These are phyloP conservation scores for Muscicapa striata DNA, from an alignment of 2,797 vertebrate species.

Conservation along the genomic window DNA sequence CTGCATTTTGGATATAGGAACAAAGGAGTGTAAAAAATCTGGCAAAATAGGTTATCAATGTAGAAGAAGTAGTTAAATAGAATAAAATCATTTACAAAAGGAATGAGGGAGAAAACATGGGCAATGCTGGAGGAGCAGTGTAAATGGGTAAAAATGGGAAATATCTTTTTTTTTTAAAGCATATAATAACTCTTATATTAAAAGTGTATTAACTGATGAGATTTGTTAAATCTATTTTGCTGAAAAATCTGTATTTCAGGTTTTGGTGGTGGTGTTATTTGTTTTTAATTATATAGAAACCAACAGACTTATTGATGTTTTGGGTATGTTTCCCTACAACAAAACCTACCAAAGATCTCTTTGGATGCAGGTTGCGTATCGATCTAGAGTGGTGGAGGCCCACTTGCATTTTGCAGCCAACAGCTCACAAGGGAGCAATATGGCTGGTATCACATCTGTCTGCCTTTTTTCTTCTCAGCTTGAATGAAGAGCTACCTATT, in stretches of 20 bases:
- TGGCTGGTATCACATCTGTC: slow-evolving; percentile 46
- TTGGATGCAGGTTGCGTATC: not conserved
- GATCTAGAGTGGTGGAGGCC: slow-evolving; percentile 2
- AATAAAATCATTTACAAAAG: not conserved
- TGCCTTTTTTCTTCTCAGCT: slow-evolving; percentile 38
- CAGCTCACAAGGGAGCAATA: slow-evolving; percentile 46
- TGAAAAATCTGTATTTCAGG: not conserved
- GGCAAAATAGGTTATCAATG: not conserved
- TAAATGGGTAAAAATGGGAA: not conserved
- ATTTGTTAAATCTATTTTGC: not conserved
- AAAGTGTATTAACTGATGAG: not conserved
- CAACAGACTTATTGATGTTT: not conserved
- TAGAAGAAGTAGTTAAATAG: not conserved
- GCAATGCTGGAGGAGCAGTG: not conserved
- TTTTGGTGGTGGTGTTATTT: not conserved
- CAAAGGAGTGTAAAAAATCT: not conserved
- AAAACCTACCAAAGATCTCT: not conserved
- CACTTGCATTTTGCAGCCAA: slow-evolving; percentile 41
- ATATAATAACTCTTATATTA: not conserved
- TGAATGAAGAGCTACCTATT: slow-evolving; percentile 46
- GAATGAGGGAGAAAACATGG: not conserved
- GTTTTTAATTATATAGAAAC: not conserved
- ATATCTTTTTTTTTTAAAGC: not conserved
- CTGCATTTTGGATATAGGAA: not conserved
- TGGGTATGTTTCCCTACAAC: not conserved